These are phyloP conservation scores for Talpa occidentalis DNA, from an alignment of 2,113 vertebrate species.

Conservation along the genomic window DNA sequence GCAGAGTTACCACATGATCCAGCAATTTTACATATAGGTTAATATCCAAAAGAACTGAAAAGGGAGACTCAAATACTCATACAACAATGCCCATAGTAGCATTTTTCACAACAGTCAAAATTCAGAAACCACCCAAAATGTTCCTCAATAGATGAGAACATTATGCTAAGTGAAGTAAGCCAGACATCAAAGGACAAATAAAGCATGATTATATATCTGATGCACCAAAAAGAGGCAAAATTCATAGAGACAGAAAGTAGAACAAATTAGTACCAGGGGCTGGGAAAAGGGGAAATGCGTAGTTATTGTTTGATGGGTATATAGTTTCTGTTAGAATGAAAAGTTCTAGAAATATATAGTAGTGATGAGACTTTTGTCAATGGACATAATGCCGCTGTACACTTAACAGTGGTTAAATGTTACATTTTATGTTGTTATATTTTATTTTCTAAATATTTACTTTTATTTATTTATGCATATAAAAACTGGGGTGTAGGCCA, in stretches of 20 bases:
- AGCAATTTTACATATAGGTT: constrained; percentile 17
- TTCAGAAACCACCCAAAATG: neutral
- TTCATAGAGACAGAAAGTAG: constrained; percentile 4
- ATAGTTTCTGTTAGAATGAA: constrained; percentile 24
- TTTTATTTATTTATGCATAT: too few relatives aligned
- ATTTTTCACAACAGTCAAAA: neutral
- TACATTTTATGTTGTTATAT: neutral
- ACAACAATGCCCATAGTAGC: neutral
- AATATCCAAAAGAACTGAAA: constrained; percentile 37
- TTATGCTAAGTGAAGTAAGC: neutral
- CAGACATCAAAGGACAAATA: constrained; percentile 3
- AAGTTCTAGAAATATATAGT: constrained; percentile 12
- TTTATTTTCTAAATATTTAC: neutral
- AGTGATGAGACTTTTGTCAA: neutral
- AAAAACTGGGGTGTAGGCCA: too few relatives aligned
- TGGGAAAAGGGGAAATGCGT: neutral
- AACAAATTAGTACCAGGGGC: neutral
- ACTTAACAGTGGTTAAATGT: neutral
- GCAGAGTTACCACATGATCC: neutral
- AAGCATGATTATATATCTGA: neutral
- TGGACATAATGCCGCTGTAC: neutral
- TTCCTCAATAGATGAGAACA: constrained; percentile 5
- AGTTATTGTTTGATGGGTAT: neutral
- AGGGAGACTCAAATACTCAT: neutral
- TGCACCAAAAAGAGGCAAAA: constrained; percentile 24